phyloP scores from a whole-genome alignment of 2,113 vertebrate genomes.

The Trichechus manatus region DNA sequence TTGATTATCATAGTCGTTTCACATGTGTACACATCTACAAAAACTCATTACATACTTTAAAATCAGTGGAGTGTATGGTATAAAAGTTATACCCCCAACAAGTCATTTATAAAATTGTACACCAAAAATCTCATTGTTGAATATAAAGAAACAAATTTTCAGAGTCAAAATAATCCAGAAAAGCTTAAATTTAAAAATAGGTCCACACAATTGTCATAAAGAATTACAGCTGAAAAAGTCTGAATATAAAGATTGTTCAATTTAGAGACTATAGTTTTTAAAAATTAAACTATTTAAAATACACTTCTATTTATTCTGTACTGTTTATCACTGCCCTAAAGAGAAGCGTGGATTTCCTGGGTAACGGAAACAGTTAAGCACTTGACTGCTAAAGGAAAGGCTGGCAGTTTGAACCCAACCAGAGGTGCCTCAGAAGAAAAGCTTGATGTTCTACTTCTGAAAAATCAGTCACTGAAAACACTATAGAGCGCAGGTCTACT shows the following conservation, averaged over 20 bases:
- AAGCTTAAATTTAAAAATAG: neutral
- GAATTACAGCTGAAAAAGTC: neutral
- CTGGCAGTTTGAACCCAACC: neutral
- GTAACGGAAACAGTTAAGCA: neutral
- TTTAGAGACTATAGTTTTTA: neutral
- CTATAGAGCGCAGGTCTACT: neutral
- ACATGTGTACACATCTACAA: neutral
- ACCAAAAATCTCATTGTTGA: neutral
- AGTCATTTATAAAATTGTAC: conserved; percentile 8
- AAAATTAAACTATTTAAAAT: neutral
- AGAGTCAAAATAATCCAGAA: neutral
- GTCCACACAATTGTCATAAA: neutral
- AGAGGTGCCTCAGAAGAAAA: neutral
- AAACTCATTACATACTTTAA: neutral
- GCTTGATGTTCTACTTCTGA: neutral
- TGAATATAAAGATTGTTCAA: too few species aligned
- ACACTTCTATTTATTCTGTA: neutral
- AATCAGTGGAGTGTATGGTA: neutral
- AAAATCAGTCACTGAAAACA: neutral
- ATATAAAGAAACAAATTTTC: neutral
- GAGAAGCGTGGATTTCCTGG: neutral
- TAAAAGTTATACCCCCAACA: neutral
- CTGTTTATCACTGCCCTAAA: neutral
- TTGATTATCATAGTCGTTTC: neutral
- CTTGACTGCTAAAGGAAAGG: neutral